Evolutionary conservation across 92 coral and sea anemone species (phyloP), one percentile per base, ranked within the genome.

Genomic region (Epizoanthus ramosus): DNA sequence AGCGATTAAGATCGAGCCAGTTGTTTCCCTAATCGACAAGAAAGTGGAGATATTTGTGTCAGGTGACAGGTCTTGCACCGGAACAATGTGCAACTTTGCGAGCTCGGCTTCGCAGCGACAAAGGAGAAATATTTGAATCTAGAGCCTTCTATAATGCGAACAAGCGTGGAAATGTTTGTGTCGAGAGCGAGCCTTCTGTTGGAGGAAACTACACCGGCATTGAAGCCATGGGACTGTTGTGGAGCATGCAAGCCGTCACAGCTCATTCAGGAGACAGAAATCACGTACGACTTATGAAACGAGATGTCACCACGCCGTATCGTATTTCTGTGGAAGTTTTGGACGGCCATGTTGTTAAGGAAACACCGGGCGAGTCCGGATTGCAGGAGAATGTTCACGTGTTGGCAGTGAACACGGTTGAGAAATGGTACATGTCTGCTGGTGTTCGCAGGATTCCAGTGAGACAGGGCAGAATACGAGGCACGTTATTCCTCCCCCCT

Each of bases 281-380:
- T 5, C 54, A 87, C 21, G 47, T 21, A 2, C 63, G 95, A 63
- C 87, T 92, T 0, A 54, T 67, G 79, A 92, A 92, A 75, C 83
- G 80, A 47, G 89, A 92, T 67, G 93, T 92, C 39, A 87, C 87
- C 41, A 87, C 87, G 68, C 95, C 95, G 21, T 92, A 92, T 56
- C 50, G 50, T 28, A 85, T 92, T 60, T 25, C 61, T 24, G 84
- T 92, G 21, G 88, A 84, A 13, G 90, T 88, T 22, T 71, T 92
- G 39, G 79, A 89, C 59, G 93, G 95, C 3, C 89, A 80, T 57
- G 73, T 88, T 15, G 54, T 13, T 50, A 50, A 50, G 54, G 15
- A 13, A 50, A 6, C 54, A 13, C 10, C 54, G 15, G 14, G 54
- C 3, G 54, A 12, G 15, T 50, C 54, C 8, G 61, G 74, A 33